phyloP scores from a whole-genome alignment of 2,888 invertebrate species.

The Polydrusus pterygomalis region DNA sequence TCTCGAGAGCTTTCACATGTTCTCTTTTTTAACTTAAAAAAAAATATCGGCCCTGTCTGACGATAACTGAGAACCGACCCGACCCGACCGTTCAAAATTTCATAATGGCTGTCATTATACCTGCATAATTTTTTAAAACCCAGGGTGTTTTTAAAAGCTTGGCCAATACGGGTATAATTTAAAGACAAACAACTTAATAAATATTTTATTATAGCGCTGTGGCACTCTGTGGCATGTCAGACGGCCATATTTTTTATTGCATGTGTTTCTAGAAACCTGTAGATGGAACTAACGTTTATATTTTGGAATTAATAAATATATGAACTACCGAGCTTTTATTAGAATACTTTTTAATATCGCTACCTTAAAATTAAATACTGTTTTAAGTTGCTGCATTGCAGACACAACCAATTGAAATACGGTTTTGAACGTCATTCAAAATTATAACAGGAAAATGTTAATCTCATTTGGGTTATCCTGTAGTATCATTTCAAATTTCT shows the following conservation, averaged over 20 bases:
- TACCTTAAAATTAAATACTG: too few relatives aligned
- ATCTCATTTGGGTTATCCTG: too few relatives aligned
- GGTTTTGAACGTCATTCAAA: too few relatives aligned
- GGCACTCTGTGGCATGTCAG: background rate
- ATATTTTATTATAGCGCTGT: conserved; percentile 1
- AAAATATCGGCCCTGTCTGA: background rate
- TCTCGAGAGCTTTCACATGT: background rate
- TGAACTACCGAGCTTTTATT: background rate
- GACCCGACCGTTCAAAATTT: background rate
- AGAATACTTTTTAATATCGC: background rate
- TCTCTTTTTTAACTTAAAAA: background rate
- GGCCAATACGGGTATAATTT: background rate
- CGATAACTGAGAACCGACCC: background rate
- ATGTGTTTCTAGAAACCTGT: background rate
- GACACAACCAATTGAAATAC: too few relatives aligned
- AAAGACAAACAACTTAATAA: conserved; percentile 10
- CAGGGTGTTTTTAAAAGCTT: conserved; percentile 10
- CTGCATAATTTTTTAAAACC: conserved; percentile 8
- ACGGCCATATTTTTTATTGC: conserved; percentile 2
- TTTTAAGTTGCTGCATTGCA: too few relatives aligned
- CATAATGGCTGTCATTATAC: conserved; percentile 4
- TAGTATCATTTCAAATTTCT: too few relatives aligned
- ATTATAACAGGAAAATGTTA: too few relatives aligned
- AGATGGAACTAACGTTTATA: background rate
- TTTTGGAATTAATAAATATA: background rate